These are phyloP conservation scores for Platichthys flesus DNA, from an alignment of 2,113 vertebrate species.

Conservation along the genomic window DNA sequence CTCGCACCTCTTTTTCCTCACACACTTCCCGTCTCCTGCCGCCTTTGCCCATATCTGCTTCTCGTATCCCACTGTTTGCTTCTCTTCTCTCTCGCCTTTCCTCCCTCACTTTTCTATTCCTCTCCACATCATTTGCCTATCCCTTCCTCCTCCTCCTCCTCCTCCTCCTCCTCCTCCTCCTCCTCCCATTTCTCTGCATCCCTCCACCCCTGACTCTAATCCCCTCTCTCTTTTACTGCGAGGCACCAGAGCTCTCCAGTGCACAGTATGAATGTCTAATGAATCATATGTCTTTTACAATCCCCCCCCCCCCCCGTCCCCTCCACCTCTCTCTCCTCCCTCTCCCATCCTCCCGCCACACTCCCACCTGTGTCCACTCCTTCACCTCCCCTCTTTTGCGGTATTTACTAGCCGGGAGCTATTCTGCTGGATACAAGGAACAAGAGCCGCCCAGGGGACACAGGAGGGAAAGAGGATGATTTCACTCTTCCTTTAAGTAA, in stretches of 20 bases:
- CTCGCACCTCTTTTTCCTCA: too few relatives aligned
- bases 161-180: neutral
- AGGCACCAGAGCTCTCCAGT: slow-evolving; percentile 48
- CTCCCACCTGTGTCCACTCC: slow-evolving; percentile 37
- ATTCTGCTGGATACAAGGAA: slow-evolving; percentile 57
- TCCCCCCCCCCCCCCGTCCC: neutral
- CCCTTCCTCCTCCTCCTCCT: neutral
- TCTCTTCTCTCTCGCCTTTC: too few relatives aligned
- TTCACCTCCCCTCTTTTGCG: slow-evolving; percentile 39
- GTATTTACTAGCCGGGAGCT: slow-evolving; percentile 65
- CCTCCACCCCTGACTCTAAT: neutral
- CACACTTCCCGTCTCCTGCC: too few relatives aligned
- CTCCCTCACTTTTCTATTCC: neutral
- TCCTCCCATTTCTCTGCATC: slow-evolving; percentile 6
- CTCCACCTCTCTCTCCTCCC: neutral
- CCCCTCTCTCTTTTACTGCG: slow-evolving; percentile 51
- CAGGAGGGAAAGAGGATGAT: neutral
- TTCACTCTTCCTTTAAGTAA: neutral
- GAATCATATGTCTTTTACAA: slow-evolving; percentile 69
- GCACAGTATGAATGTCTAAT: slow-evolving; percentile 69
- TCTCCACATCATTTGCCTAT: slow-evolving; percentile 32
- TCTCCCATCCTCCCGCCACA: neutral
- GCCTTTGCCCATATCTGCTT: too few relatives aligned
- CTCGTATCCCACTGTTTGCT: too few relatives aligned
- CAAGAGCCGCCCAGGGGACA: slow-evolving; percentile 50